Evolutionary conservation across 2,113 vertebrate species (phyloP), one percentile per base, ranked within the genome.

Genomic region (Rissa tridactyla): DNA sequence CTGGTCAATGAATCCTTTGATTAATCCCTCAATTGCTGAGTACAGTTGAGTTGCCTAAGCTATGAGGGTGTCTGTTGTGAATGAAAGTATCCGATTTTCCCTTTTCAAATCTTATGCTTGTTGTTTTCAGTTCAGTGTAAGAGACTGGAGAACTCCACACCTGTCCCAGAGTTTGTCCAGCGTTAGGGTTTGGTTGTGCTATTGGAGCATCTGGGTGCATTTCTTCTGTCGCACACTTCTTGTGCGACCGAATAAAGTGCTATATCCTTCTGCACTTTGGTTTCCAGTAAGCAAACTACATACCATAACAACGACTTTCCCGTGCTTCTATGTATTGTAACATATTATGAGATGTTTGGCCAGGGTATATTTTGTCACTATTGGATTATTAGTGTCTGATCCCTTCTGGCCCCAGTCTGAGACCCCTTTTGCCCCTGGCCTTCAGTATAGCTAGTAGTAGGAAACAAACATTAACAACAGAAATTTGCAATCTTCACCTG

Each of bases 261-360:
- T 83, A 52, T 52, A 27, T 73, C 18, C 49, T 85, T 36, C 36
- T 66, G 51, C 26, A 14, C 5, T 3, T 57, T 0, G 3, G 5
- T 73, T 88, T 62, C 32, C 54, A 51, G 13, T 32, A 36, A 60
- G 58, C 15, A 58, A 66, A 42, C 40, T 10, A 8, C 8, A 3
- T 14, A 46, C n/a, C 11, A 1, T 32, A 22, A 6, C 13, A 16
- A 7, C 0, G 5, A 7, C 34, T 55, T 78, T 32, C 23, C n/a
- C 0, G 0, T 22, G 46, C 36, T n/a, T 13, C 3, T 51, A 0
- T 23, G 3, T 18, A 10, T 13, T 77, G n/a, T 4, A 4, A 40
- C 22, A 3, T 27, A 5, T 3, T 66, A 19, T 1, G 20, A 66
- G 51, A 15, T 68, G 19, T n/a, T 38, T 77, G n/a, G 16, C 15